These are phyloP conservation scores for Nylanderia fulva DNA, from an alignment of 1,140 invertebrate species.

Conservation along the genomic window DNA sequence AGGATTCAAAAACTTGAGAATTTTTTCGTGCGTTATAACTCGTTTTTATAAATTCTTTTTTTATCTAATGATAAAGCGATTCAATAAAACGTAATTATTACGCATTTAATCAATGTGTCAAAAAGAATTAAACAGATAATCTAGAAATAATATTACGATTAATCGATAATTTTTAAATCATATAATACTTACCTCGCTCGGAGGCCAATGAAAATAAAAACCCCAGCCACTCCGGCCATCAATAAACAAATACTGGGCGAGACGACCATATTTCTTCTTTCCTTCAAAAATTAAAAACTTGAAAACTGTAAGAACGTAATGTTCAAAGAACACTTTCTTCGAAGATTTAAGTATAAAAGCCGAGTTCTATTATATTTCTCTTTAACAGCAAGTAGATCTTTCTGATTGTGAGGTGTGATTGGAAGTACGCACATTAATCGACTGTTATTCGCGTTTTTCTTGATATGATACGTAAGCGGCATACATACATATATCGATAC, in stretches of 20 bases:
- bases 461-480: slow-evolving; percentile 21
- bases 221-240: slow-evolving; percentile 76
- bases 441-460: neutral
- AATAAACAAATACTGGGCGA: slow-evolving; percentile 77
- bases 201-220: slow-evolving; percentile 76
- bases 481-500: slow-evolving; percentile 11
- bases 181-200: slow-evolving; percentile 38
- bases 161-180: neutral
- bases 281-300: too few species aligned
- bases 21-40: neutral
- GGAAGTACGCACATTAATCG: slow-evolving; percentile 16
- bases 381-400: neutral
- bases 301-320: neutral
- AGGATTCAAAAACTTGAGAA: neutral
- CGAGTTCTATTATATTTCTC: neutral
- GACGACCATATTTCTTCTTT: slow-evolving; percentile 73
- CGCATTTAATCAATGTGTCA: too few species aligned
- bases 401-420: neutral
- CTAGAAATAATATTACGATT: neutral
- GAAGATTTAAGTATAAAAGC: neutral
- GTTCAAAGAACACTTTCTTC: neutral
- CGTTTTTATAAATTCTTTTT: neutral
- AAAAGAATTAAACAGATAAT: neutral
- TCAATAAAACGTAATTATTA: too few species aligned
- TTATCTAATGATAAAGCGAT: neutral